Evolutionary conservation across 2,797 vertebrate genomes (phyloP), one percentile per base, ranked within the genome.

Genomic region (Nannoperca australis): DNA sequence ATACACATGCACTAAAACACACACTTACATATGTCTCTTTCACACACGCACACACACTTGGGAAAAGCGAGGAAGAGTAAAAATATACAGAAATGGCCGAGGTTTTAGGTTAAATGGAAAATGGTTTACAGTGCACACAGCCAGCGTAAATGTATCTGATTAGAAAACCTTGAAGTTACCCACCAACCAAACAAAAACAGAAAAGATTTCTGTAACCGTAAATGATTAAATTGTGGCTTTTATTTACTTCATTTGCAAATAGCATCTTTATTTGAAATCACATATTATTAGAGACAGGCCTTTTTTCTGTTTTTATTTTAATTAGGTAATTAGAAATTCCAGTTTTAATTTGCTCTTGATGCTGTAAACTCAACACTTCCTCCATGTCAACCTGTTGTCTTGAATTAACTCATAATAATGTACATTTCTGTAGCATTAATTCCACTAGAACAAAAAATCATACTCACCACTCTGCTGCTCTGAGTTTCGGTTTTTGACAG

Each of bases 1-100:
- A 40, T 50, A 59, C 79, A 78, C 62, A 71, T 44, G 62, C 74
- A 78, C 66, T 66, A 27, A 81, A 75, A 84, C 71, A 64, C 53
- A 80, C 59, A 74, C 47, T 64, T 53, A 74, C 73, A 85, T 42
- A 44, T 84, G 69, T 66, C 38, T 81, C 71, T 34, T 34, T 61
- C 36, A 42, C 32, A 59, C 34, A 53, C 14, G n/a, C 22, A 34
- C 2, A 34, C 60, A 81, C 76, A 61, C 71, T 61, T 1, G 8
- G 45, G 24, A n/a, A 55, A 55, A 49, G 18, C 2, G 8, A 59
- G 24, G 62, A 68, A 34, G 40, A 54, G 13, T 8, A 32, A 67
- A 45, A 40, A 54, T 9, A 36, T 24, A 18, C 22, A 51, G 63
- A 34, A 34, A 65, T 2, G n/a, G 24, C 8, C 3, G 10, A 32